A percentile compares a stretch with the other conserved stretches of the same genome.
Evolutionary conservation across 2,888 invertebrate species (phyloP).

Genomic region (Meghimatium bilineatum): DNA sequence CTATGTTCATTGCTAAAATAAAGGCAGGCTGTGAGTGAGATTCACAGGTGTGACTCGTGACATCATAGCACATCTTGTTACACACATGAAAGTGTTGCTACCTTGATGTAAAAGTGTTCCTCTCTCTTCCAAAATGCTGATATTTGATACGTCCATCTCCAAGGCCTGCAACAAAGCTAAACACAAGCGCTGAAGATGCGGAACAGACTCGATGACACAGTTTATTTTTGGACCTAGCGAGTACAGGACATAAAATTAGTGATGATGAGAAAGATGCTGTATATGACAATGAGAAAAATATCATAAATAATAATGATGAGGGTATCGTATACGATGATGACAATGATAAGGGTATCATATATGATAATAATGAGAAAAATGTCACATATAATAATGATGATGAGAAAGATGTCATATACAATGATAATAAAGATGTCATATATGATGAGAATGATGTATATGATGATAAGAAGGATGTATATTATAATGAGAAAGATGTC

Average conservation of each 20-base stretch:
- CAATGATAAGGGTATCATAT: too few relatives aligned
- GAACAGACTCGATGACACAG: constrained; percentile 52
- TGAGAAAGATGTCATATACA: not conserved
- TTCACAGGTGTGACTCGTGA: too few relatives aligned
- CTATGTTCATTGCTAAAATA: too few relatives aligned
- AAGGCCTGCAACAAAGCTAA: constrained; percentile 67
- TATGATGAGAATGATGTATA: too few relatives aligned
- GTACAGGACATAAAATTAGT: not conserved
- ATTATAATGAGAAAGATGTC: too few relatives aligned
- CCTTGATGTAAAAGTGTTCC: constrained; percentile 23
- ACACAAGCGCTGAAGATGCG: constrained; percentile 67
- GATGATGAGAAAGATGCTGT: not conserved
- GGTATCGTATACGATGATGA: too few relatives aligned
- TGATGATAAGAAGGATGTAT: too few relatives aligned
- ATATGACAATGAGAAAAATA: too few relatives aligned
- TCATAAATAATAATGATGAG: too few relatives aligned
- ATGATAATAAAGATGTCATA: too few relatives aligned
- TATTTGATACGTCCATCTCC: constrained; percentile 68
- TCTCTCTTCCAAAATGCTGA: constrained; percentile 68
- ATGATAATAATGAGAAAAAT: too few relatives aligned
- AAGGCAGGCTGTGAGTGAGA: too few relatives aligned
- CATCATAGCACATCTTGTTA: not conserved
- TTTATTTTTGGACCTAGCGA: constrained; percentile 29
- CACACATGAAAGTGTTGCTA: not conserved
- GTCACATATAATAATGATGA: not conserved